These are phyloP conservation scores for Mesembrinibis cayennensis DNA, from an alignment of 2,113 vertebrate genomes.

Conservation along the genomic window DNA sequence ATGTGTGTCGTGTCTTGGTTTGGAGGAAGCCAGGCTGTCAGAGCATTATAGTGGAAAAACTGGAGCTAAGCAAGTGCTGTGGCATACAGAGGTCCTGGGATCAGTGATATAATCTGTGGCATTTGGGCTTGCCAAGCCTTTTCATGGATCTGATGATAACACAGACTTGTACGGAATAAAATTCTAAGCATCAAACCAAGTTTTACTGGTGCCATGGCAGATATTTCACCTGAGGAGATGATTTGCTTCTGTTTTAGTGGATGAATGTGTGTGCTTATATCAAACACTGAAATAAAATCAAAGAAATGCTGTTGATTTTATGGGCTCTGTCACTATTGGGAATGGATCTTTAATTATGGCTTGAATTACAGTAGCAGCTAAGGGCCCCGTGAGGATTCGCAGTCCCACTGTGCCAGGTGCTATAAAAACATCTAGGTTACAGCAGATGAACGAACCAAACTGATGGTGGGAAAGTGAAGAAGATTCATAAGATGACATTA, in stretches of 20 bases:
- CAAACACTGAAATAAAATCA: constrained; percentile 46
- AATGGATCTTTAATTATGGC: constrained; percentile 29
- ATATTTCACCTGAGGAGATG: not conserved
- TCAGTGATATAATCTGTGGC: not conserved
- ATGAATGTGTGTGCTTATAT: not conserved
- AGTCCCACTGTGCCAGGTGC: not conserved
- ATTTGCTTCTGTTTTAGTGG: not conserved
- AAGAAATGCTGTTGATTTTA: constrained; percentile 34
- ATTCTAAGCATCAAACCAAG: not conserved
- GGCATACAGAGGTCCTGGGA: not conserved
- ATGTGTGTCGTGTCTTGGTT: rapidly evolving
- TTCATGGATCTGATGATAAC: not conserved
- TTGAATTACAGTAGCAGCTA: constrained; percentile 13
- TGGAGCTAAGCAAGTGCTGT: not conserved
- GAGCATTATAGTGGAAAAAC: not conserved
- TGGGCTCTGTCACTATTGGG: not conserved
- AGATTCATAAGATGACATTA: not conserved
- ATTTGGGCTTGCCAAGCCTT: not conserved
- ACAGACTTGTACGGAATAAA: not conserved
- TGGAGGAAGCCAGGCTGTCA: not conserved
- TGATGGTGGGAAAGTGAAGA: not conserved
- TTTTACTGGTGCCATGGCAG: not conserved
- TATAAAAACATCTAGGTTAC: not conserved
- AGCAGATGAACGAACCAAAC: not conserved
- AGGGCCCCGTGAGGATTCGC: not conserved